A percentile compares a stretch with the other conserved stretches of the same genome.
These are phyloP conservation scores for Sinonovacula constricta DNA, from an alignment of 1,140 invertebrate species.

Conservation along the genomic window DNA sequence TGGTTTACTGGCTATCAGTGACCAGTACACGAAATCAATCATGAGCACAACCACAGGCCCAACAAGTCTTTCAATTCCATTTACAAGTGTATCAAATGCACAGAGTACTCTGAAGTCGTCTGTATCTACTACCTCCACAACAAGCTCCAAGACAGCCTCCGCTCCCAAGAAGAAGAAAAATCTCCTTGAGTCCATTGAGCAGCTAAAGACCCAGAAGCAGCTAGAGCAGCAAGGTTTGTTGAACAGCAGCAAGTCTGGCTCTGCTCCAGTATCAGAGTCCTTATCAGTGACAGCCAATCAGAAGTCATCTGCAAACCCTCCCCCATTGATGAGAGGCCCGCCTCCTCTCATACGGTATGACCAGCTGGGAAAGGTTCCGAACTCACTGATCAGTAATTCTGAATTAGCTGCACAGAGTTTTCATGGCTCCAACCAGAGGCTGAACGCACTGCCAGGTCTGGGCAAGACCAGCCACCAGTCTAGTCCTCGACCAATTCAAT, in stretches of 20 bases:
- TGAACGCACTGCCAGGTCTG: background rate
- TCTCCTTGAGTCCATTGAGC: constrained; percentile 30
- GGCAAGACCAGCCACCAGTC: background rate
- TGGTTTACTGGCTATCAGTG: background rate
- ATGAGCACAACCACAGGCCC: background rate
- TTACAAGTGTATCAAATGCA: constrained; percentile 13
- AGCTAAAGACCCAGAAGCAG: constrained; percentile 35
- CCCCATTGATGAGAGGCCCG: constrained; percentile 61
- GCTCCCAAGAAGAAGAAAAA: constrained; percentile 37
- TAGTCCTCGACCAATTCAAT: constrained; percentile 41
- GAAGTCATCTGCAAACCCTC: constrained; percentile 34
- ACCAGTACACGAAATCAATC: background rate
- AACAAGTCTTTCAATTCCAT: background rate
- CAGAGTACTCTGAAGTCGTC: background rate
- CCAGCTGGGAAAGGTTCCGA: constrained; percentile 32
- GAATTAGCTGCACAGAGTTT: background rate
- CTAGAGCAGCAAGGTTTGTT: constrained; percentile 8
- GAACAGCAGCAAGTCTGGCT: constrained; percentile 10
- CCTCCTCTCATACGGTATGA: constrained; percentile 59
- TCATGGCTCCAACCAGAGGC: no score
- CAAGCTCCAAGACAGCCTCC: constrained; percentile 6
- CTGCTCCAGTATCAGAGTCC: background rate
- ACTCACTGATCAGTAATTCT: background rate
- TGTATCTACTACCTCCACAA: background rate
- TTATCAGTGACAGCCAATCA: constrained; percentile 7